Conservation (phyloP, 2,113 vertebrate species). For the Actenoides lindsayi region DNA sequence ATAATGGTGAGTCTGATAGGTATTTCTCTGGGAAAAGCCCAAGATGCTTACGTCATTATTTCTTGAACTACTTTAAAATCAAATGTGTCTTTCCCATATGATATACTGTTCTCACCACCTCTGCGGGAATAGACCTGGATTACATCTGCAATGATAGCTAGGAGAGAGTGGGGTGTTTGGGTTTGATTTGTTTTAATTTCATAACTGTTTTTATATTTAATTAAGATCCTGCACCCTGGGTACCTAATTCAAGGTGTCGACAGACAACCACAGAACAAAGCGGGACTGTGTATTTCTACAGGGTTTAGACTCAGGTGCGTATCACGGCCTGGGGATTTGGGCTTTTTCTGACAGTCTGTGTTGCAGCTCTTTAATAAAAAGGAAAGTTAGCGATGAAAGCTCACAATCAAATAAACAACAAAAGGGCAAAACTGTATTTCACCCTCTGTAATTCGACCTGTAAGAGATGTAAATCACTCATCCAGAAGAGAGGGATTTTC, state of each 20-base stretch:
- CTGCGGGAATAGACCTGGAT: background rate
- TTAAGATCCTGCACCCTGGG: background rate
- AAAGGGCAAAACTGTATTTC: slow-evolving; percentile 32
- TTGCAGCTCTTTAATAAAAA: background rate
- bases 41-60: background rate
- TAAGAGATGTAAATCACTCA: slow-evolving; percentile 53
- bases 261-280: background rate
- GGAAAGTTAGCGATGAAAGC: background rate
- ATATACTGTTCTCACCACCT: background rate
- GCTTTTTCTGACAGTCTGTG: background rate
- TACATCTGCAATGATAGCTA: background rate
- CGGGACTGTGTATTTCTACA: background rate
- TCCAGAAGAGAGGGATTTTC: slow-evolving; percentile 54
- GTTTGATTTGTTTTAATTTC: background rate
- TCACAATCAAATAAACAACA: slow-evolving; percentile 24
- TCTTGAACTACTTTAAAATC: slow-evolving; percentile 1
- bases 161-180: background rate
- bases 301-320: background rate
- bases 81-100: background rate
- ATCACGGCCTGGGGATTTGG: background rate
- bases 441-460: slow-evolving; percentile 29
- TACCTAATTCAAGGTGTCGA: background rate
- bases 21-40: background rate
- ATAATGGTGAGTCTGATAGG: background rate
- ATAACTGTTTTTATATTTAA: slow-evolving; percentile 1